phyloP scores from a whole-genome alignment of 1,140 invertebrate genomes.

The Zaprionus africanus region DNA sequence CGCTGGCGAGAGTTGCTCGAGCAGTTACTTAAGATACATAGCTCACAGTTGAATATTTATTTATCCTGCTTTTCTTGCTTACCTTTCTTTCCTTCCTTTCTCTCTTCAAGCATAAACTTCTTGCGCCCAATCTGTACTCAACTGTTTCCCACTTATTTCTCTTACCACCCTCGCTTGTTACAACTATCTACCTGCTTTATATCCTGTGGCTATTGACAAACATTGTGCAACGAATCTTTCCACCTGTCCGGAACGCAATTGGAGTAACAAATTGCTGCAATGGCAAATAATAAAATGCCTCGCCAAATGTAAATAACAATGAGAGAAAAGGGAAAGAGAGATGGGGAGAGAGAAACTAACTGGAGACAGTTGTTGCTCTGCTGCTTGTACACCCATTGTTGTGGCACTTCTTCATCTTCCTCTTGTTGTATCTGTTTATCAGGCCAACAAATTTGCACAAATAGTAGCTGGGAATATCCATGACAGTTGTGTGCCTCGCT shows the following conservation, averaged over 20 bases:
- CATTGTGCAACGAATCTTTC: conserved; percentile 37
- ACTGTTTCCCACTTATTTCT: not conserved
- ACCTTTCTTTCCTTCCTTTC: too few relatives aligned
- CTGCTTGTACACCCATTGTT: conserved; percentile 2
- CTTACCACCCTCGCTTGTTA: not conserved
- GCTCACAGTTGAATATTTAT: too few relatives aligned
- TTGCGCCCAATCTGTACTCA: too few relatives aligned
- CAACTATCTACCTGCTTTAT: conserved; percentile 29
- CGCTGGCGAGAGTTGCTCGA: not conserved
- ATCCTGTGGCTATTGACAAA: conserved; percentile 47
- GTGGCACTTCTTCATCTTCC: not conserved
- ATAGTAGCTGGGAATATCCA: conserved; percentile 51
- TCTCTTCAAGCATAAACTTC: too few relatives aligned
- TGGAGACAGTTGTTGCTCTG: conserved; percentile 27
- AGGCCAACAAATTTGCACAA: conserved; percentile 58
- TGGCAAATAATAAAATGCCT: conserved; percentile 58
- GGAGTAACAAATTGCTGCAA: conserved; percentile 48
- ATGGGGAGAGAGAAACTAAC: conserved; percentile 20
- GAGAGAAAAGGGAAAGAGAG: not conserved
- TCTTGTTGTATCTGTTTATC: conserved; percentile 24
- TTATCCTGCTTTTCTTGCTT: too few relatives aligned
- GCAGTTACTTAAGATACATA: too few relatives aligned
- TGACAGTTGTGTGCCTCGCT: conserved; percentile 40
- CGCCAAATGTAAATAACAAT: conserved; percentile 54
- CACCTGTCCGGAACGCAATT: conserved; percentile 43